These are phyloP conservation scores for Leuciscus idus DNA, from an alignment of 2,113 vertebrate species.

Conservation along the genomic window DNA sequence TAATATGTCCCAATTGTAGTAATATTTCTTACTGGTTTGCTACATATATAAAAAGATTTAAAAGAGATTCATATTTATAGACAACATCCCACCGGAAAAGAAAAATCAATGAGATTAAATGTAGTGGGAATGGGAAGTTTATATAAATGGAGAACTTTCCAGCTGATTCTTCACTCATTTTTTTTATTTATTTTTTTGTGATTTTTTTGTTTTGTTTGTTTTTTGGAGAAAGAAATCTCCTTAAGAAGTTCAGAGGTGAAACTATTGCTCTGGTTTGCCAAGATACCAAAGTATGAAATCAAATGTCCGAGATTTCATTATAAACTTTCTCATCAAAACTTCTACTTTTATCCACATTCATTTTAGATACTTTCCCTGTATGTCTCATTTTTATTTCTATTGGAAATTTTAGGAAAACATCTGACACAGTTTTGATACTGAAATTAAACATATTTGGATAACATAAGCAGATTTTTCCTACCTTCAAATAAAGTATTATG, in stretches of 20 bases:
- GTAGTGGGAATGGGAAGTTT: background rate
- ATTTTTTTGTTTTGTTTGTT: too few species aligned
- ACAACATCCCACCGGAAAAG: background rate
- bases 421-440: background rate
- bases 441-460: background rate
- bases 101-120: background rate
- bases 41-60: background rate
- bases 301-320: background rate
- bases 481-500: conserved; percentile 65
- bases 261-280: background rate
- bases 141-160: too few species aligned
- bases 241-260: background rate
- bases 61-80: background rate
- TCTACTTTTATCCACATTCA: background rate
- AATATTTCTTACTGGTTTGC: too few species aligned
- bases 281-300: background rate
- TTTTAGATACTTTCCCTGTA: background rate
- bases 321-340: background rate
- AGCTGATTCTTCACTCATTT: too few species aligned
- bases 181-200: too few species aligned
- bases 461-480: conserved; percentile 60
- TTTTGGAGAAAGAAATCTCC: background rate
- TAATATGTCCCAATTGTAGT: too few species aligned
- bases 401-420: background rate
- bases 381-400: background rate